These are phyloP conservation scores for Hoplodrina blanda DNA, from an alignment of 2,888 invertebrate genomes.

Conservation along the genomic window DNA sequence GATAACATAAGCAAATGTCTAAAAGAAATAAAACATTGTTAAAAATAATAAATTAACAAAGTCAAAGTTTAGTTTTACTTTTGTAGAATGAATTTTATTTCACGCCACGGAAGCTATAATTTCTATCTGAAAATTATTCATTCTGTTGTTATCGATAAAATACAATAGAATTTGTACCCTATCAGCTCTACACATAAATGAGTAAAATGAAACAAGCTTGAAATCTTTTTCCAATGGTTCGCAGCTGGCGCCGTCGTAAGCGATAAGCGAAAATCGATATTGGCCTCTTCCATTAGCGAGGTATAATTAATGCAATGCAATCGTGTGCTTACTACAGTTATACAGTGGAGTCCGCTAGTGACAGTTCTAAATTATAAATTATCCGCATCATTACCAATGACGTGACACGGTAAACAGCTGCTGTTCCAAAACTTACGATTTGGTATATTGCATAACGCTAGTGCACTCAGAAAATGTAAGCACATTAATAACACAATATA, in stretches of 20 bases:
- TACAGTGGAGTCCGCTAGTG: constrained; percentile 34
- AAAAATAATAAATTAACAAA: not conserved
- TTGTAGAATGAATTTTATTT: not conserved
- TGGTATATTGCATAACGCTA: not conserved
- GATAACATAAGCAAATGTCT: constrained; percentile 20
- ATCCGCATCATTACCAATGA: constrained; percentile 40
- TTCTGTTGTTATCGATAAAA: constrained; percentile 9
- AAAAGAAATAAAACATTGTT: not conserved
- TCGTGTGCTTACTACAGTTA: constrained; percentile 63
- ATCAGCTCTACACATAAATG: constrained; percentile 49
- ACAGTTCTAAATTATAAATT: constrained; percentile 55
- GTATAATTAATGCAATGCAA: constrained; percentile 82
- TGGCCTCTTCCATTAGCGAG: constrained; percentile 78
- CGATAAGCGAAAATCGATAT: constrained; percentile 86
- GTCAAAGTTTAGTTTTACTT: constrained; percentile 1
- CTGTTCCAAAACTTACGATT: constrained; percentile 3
- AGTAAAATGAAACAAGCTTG: constrained; percentile 69
- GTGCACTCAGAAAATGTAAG: not conserved
- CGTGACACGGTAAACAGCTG: constrained; percentile 21
- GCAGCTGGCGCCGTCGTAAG: constrained; percentile 78
- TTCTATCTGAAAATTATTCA: not conserved
- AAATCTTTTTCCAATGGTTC: constrained; percentile 78
- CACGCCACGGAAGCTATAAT: not conserved
- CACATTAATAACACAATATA: not conserved
- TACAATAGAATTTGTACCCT: constrained; percentile 36